These are phyloP conservation scores for Vesta saturnalis DNA, from an alignment of 2,888 invertebrate species.

Conservation along the genomic window DNA sequence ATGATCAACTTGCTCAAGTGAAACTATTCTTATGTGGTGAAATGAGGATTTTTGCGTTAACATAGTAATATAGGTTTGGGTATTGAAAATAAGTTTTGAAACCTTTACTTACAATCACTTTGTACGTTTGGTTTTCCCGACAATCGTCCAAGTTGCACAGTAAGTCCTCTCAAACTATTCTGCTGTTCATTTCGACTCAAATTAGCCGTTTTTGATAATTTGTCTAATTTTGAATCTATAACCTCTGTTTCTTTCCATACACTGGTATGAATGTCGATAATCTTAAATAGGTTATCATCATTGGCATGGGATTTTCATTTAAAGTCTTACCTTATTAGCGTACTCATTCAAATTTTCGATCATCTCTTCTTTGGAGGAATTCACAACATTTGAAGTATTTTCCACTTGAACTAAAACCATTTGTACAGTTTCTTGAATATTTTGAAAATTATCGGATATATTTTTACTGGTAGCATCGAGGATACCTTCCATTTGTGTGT, in stretches of 20 bases:
- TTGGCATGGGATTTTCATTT: not conserved
- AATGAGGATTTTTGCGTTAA: no score
- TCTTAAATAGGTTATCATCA: constrained; percentile 58
- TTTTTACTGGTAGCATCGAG: constrained; percentile 20
- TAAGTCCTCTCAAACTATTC: constrained; percentile 54
- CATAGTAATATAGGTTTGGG: no score
- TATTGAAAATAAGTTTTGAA: not conserved
- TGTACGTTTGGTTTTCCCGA: constrained; percentile 43
- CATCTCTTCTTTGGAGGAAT: constrained; percentile 48
- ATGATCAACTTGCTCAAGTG: no score
- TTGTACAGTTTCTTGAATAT: constrained; percentile 7
- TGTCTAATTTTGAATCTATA: constrained; percentile 55
- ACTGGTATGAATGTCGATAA: constrained; percentile 72
- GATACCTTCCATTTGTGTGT: constrained; percentile 7
- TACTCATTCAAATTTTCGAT: constrained; percentile 54
- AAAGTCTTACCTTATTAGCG: constrained; percentile 57
- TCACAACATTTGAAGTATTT: constrained; percentile 30
- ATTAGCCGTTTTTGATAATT: constrained; percentile 46
- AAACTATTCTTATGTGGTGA: no score
- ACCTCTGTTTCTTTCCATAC: constrained; percentile 67
- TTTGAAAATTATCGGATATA: constrained; percentile 5
- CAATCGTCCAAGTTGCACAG: constrained; percentile 52
- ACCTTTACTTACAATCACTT: constrained; percentile 44
- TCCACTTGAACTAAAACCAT: constrained; percentile 12
- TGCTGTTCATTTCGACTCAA: constrained; percentile 54